These are phyloP conservation scores for Leucopsar rothschildi DNA, from an alignment of 2,113 vertebrate species.

Conservation along the genomic window DNA sequence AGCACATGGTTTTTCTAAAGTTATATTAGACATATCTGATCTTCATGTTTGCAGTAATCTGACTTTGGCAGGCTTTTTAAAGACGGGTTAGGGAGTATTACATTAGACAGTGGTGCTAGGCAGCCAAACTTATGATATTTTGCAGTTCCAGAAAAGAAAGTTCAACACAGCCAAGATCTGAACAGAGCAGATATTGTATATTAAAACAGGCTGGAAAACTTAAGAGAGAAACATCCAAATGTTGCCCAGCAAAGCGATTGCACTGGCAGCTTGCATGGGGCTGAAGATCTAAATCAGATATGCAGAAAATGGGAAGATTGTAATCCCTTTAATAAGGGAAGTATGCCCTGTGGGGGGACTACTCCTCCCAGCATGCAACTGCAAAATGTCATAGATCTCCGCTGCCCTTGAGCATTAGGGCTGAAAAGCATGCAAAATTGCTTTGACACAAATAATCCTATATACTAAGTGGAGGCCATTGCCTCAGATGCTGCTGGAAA, in stretches of 20 bases:
- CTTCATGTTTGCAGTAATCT: constrained; percentile 62
- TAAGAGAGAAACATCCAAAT: neutral
- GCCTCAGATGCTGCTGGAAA: constrained; percentile 24
- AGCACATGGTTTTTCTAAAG: constrained; percentile 45
- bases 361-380: constrained; percentile 36
- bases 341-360: constrained; percentile 26
- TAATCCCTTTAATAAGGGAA: constrained; percentile 45
- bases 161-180: constrained; percentile 29
- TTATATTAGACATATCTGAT: constrained; percentile 59
- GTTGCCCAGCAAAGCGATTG: neutral
- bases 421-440: constrained; percentile 35
- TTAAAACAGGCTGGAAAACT: constrained; percentile 35
- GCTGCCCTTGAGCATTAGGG: neutral
- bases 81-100: constrained; percentile 44
- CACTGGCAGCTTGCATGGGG: neutral
- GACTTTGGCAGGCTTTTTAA: constrained; percentile 56
- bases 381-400: neutral
- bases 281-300: constrained; percentile 23
- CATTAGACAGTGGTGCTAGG: constrained; percentile 48
- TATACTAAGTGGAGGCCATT: neutral
- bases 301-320: constrained; percentile 34
- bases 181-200: constrained; percentile 55
- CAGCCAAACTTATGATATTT: constrained; percentile 58
- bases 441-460: constrained; percentile 41
- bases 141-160: constrained; percentile 54